A percentile compares a stretch with the other conserved stretches of the same genome.
phyloP scores from a whole-genome alignment of 1,140 invertebrate genomes.

The Scaptomyza pallida region DNA sequence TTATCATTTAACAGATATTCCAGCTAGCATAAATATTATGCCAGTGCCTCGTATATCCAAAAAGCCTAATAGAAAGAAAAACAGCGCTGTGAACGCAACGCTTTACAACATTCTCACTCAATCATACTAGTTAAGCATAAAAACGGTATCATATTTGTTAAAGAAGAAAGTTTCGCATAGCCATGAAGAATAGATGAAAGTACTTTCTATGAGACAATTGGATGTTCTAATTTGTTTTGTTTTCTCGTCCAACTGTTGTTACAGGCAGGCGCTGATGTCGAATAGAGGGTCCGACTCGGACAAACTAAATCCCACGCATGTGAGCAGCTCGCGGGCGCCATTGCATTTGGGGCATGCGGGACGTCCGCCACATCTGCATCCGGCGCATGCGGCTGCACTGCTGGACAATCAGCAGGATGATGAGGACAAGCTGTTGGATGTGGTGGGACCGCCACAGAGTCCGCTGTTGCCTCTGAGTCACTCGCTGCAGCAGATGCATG shows the following conservation, averaged over 20 bases:
- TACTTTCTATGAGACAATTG: constrained; percentile 47
- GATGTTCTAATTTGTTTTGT: constrained; percentile 83
- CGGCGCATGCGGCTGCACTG: constrained; percentile 82
- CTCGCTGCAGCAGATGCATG: constrained; percentile 83
- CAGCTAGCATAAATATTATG: constrained; percentile 67
- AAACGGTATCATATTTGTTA: neutral
- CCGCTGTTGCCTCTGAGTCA: constrained; percentile 87
- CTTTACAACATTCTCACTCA: neutral
- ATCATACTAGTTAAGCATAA: neutral
- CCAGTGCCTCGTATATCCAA: constrained; percentile 51
- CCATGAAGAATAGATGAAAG: neutral
- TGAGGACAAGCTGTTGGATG: constrained; percentile 94
- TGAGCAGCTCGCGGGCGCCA: constrained; percentile 84
- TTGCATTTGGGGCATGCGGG: constrained; percentile 83
- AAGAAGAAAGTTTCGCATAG: too few relatives aligned
- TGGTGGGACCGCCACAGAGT: constrained; percentile 92
- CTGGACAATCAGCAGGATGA: constrained; percentile 87
- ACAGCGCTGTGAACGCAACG: neutral
- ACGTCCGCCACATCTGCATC: constrained; percentile 77
- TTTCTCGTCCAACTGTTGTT: constrained; percentile 82
- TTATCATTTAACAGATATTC: constrained; percentile 79
- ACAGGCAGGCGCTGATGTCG: constrained; percentile 93
- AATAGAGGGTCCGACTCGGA: constrained; percentile 86
- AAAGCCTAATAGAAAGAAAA: constrained; percentile 46
- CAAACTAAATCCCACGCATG: constrained; percentile 83